Base-by-base conservation (phyloP, 1,140 invertebrate genomes). In the Portunus trituberculatus region DNA sequence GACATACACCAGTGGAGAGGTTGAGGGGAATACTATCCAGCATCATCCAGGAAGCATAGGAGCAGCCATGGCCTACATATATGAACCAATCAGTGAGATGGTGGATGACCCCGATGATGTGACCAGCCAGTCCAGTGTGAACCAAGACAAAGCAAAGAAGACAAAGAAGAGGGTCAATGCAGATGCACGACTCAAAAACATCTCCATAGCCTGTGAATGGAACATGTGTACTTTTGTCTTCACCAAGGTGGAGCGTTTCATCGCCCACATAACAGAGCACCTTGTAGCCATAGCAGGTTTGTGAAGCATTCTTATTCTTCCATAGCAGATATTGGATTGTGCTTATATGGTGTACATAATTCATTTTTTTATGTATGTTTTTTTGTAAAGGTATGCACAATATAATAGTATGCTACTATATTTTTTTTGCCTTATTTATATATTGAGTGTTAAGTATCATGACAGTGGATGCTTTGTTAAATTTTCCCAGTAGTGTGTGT, bases 201-300 rank as follows among this genome's bases (percentile, higher is more conserved):
- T 93, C 12, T 32, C 59, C 32, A 52, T 95, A 10, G 67, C 29
- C 3, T 95, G 95, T 93, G 95, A 95, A 83, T 95, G 95, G 95
- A 95, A 93, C 67, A 90, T 82, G 86, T 95, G 95, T 31, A 45
- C 59, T 20, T 12, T 39, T 45, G 45, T 86, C 2, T 93, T 93
- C 31, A 92, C 87, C 83, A 95, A 95, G 46, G 86, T 95, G 86
- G 95, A 95, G 59, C 28, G 25, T 31, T 95, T 95, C 48, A 25
- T 93, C 2, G 28, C 45, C 14, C 95, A 95, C 88, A 29, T 89
- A 46, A 92, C 91, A 29, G 95, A 95, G 10, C 95, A 95, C 89
- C 86, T 95, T 29, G 28, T 92, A 45, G 86, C 91, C 67, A 87
- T 82, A 28, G 76, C 32, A 29, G 91, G 94, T 95, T 82, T 31